These are phyloP conservation scores for Gorsachius goisagi DNA, from an alignment of 2,113 vertebrate species.

Conservation along the genomic window DNA sequence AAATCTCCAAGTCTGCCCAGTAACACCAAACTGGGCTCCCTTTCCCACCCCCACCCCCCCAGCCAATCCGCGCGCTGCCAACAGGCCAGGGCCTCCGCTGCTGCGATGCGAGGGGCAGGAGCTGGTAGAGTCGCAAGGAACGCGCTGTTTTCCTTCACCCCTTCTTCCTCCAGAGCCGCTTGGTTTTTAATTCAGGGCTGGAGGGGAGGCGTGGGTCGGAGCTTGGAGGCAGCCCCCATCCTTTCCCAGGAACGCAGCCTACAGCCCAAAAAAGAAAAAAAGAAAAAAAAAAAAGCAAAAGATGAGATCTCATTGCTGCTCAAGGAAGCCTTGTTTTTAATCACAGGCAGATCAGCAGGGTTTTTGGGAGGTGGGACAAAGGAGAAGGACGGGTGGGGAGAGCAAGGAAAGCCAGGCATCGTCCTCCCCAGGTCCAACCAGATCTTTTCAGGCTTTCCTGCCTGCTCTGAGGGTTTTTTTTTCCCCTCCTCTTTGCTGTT, in stretches of 20 bases:
- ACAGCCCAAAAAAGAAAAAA: background rate
- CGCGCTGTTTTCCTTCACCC: constrained; percentile 26
- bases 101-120: constrained; percentile 1
- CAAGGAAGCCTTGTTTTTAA: background rate
- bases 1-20: constrained; percentile 61
- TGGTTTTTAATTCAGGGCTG: background rate
- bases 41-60: background rate
- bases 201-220: background rate
- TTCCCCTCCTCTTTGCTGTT: background rate
- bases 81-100: background rate
- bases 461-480: background rate
- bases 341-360: background rate
- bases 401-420: background rate
- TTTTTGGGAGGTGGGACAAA: background rate
- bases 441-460: background rate
- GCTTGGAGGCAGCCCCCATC: background rate
- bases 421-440: background rate
- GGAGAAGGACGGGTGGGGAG: background rate
- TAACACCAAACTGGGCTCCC: constrained; percentile 21
- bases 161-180: background rate
- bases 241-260: background rate
- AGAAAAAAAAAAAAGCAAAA: background rate
- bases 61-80: constrained; percentile 41
- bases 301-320: background rate
- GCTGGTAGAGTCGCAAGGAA: constrained; percentile 58